Conservation (phyloP, 2,888 invertebrate genomes). For the Epinotia ramella region DNA sequence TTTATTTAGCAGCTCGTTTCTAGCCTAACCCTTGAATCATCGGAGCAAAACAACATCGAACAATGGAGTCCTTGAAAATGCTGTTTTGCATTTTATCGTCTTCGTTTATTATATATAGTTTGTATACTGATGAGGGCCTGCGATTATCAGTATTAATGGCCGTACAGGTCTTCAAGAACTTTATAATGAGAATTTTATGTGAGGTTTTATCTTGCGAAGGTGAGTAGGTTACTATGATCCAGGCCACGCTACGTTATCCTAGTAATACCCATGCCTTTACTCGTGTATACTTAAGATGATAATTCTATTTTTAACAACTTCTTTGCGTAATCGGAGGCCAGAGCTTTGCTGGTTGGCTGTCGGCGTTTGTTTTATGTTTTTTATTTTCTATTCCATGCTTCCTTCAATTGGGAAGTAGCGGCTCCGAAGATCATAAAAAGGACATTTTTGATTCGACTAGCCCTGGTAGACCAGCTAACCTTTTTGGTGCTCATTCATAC, state of each 20-base stretch:
- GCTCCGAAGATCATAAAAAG: too few species aligned
- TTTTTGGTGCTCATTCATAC: too few species aligned
- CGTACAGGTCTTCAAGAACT: background rate
- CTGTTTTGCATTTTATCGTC: slow-evolving; percentile 24
- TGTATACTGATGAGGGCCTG: slow-evolving; percentile 1
- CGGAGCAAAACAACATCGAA: slow-evolving; percentile 29
- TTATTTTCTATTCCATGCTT: too few species aligned
- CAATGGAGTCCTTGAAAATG: slow-evolving; percentile 28
- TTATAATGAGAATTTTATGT: background rate
- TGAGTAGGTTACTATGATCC: background rate
- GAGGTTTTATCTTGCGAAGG: background rate
- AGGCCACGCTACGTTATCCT: background rate
- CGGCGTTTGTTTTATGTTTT: too few species aligned
- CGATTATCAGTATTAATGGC: background rate
- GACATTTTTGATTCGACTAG: too few species aligned
- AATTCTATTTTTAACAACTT: too few species aligned
- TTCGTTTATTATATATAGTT: slow-evolving; percentile 3
- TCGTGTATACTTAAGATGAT: too few species aligned
- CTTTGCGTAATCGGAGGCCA: too few species aligned
- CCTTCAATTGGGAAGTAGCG: too few species aligned
- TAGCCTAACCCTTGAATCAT: slow-evolving; percentile 34
- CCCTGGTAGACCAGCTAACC: too few species aligned
- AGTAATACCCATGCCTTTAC: background rate
- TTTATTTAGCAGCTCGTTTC: slow-evolving; percentile 34
- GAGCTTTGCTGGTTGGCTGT: too few species aligned